Base-by-base conservation (phyloP, 2,797 vertebrate species). In the Hydrolagus colliei region DNA sequence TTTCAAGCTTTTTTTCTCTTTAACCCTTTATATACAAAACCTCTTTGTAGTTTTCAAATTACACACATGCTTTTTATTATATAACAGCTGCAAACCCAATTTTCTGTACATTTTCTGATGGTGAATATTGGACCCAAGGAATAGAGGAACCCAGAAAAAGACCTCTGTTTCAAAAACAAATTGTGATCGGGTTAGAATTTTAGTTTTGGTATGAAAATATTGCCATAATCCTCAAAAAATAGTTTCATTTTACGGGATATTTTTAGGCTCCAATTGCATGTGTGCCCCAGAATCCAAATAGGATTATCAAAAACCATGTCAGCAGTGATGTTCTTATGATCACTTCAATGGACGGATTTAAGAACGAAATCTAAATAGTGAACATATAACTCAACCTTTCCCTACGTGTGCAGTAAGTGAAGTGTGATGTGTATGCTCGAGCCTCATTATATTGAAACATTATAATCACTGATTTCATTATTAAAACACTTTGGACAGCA, bases 11-110 rank as follows among this genome's bases (percentile, higher is more conserved):
- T n/a, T 75, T 79, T 41, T 82, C 27, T 52, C 79, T 18, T 84
- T 84, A 84, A 84, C 79, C 79, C 79, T 84, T 84, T 84, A 41
- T 13, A 16, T 67, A 84, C 79, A 84, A 84, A 84, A 67, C 71
- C 65, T 10, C 79, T 84, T 84, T 84, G 79, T 84, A 84, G 79
- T 84, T 84, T 84, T 52, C 65, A 84, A 84, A 18, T 61, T 68
- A 67, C 18, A 41, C 79, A 84, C 71, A 4, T 84, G 79, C 71
- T 84, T 84, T 52, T 32, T 68, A 84, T 84, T 67, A 84, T 20
- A 13, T 5, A 8, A 84, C 79, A 84, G 79, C 79, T 84, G 79
- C 32, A 71, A 41, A 84, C 67, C 32, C 41, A 52, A 52, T 52
- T 52, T 52, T 52, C 41, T 52, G 41, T 52, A 52, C 41, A 6